phyloP scores from a whole-genome alignment of 2,888 invertebrate species.

The Bruchidius siliquastri region DNA sequence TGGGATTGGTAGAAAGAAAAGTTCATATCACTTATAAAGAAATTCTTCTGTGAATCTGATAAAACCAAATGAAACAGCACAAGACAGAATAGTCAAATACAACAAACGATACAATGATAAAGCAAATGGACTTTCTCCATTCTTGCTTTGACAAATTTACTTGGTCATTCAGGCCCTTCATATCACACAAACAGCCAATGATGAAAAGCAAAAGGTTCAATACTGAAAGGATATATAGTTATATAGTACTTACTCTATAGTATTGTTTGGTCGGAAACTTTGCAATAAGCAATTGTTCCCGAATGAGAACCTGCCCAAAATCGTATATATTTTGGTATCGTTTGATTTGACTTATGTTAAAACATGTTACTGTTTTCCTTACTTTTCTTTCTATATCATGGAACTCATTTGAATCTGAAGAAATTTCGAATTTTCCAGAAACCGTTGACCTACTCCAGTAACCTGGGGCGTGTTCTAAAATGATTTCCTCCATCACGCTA shows the following conservation, averaged over 20 bases:
- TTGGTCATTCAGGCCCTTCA: too few species aligned
- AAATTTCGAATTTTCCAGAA: not conserved
- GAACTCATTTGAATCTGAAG: constrained; percentile 17
- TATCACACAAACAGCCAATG: too few species aligned
- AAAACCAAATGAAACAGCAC: too few species aligned
- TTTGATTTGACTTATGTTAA: constrained; percentile 9
- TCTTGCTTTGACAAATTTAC: too few species aligned
- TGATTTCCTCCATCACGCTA: constrained; percentile 9
- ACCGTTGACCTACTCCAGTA: constrained; percentile 26
- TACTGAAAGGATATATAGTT: too few species aligned
- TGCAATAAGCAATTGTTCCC: constrained; percentile 24
- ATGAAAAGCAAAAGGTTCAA: too few species aligned
- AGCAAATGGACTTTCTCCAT: too few species aligned
- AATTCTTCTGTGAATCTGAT: too few species aligned
- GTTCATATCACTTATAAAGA: too few species aligned
- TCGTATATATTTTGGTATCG: constrained; percentile 26
- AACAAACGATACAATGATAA: too few species aligned
- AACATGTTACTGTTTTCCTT: constrained; percentile 3
- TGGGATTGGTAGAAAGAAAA: too few species aligned
- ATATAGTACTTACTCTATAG: constrained; percentile 23
- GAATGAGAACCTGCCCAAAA: constrained; percentile 26
- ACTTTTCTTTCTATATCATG: constrained; percentile 14
- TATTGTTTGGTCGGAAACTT: constrained; percentile 5
- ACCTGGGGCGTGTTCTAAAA: constrained; percentile 27
- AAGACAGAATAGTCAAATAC: too few species aligned